Evolutionary conservation across 2,888 invertebrate species (phyloP).

Genomic region (Dromius quadrimaculatus): DNA sequence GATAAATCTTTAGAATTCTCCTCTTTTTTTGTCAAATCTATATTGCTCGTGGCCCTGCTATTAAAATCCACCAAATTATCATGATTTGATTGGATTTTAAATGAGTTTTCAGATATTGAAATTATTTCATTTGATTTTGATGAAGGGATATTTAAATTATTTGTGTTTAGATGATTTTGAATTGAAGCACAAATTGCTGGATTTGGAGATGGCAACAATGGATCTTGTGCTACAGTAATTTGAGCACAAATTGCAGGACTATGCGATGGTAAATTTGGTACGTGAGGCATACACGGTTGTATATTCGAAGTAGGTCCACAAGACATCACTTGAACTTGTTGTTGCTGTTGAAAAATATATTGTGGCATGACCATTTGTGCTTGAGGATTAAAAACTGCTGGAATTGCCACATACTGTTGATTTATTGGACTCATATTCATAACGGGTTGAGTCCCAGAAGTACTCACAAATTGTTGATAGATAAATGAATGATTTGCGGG

Average conservation of each 20-base stretch:
- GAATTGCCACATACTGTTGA: constrained; percentile 70
- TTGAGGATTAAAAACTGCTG: constrained; percentile 67
- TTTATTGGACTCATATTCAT: constrained; percentile 67
- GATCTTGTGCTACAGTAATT: constrained; percentile 2
- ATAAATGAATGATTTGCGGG: constrained; percentile 68
- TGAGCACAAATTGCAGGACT: constrained; percentile 32
- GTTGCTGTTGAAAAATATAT: constrained; percentile 71
- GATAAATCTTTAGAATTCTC: constrained; percentile 1
- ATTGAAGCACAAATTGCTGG: too few relatives aligned
- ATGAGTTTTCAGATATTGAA: too few relatives aligned
- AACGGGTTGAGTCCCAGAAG: constrained; percentile 61
- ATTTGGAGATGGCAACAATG: too few relatives aligned
- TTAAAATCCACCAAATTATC: too few relatives aligned
- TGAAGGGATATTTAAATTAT: too few relatives aligned
- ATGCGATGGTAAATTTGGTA: constrained; percentile 12
- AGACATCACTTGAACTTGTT: constrained; percentile 69
- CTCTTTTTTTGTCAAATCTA: not conserved
- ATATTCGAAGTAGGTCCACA: constrained; percentile 65
- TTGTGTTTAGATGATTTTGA: too few relatives aligned
- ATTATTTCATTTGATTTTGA: not conserved
- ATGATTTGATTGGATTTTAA: too few relatives aligned
- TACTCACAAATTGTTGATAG: constrained; percentile 72
- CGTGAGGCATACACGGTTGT: constrained; percentile 60
- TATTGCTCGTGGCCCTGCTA: too few relatives aligned
- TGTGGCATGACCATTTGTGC: constrained; percentile 70